Conservation (phyloP, 2,113 vertebrate genomes). For the Pituophis catenifer region DNA sequence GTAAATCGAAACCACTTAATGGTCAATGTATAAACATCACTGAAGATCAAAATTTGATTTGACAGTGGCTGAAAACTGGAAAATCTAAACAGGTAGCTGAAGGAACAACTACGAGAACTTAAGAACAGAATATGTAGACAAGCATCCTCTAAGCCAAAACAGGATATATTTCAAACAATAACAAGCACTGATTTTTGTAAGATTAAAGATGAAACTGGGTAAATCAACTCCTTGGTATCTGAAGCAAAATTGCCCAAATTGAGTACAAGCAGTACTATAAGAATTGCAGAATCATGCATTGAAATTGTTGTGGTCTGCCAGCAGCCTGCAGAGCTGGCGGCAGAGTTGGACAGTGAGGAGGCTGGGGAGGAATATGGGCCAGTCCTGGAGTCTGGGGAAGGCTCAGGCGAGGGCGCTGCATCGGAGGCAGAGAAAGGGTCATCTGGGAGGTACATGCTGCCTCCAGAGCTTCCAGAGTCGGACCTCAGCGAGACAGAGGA, state of each 20-base stretch:
- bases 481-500: too few relatives aligned
- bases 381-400: too few relatives aligned
- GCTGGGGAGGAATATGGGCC: too few relatives aligned
- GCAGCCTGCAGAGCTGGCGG: too few relatives aligned
- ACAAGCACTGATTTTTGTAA: background rate
- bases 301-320: background rate
- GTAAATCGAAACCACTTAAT: background rate
- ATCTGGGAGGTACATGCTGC: too few relatives aligned
- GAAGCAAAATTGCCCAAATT: background rate
- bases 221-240: background rate
- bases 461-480: too few relatives aligned
- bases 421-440: too few relatives aligned
- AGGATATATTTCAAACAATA: background rate
- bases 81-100: background rate
- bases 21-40: background rate
- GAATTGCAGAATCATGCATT: background rate
- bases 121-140: background rate
- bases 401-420: fast-evolving
- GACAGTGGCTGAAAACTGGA: background rate
- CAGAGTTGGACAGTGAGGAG: too few relatives aligned
- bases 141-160: background rate
- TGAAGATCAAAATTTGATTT: background rate
- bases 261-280: background rate
- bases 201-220: background rate
- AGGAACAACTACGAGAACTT: background rate